Evolutionary conservation across 1,140 invertebrate species (phyloP), one percentile per base, ranked within the genome.

Genomic region (Drosophila pachea): DNA sequence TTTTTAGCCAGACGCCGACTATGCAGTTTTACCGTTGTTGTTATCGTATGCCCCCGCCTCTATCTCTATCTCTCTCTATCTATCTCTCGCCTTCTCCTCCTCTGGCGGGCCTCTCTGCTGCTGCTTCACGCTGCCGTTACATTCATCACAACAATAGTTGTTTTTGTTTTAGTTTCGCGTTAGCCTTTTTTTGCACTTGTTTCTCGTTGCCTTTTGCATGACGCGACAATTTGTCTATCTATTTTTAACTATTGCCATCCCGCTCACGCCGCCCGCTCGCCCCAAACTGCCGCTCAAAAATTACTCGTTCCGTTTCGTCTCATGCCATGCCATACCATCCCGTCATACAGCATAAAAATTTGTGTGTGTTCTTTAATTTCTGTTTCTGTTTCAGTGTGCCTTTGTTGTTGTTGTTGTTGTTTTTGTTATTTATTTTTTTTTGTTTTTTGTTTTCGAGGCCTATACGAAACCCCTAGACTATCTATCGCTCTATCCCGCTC

Each of bases 191-290:
- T 52, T 64, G 38, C 48, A 33, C 56, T 40, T 36, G 8, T 40
- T 61, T 43, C 40, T 38, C 61, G 47, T 48, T 29, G 68, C 50
- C 52, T 62, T 71, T 72, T 71, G 61, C 71, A 83, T 82, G 78
- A 82, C 78, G 78, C 78, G 78, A 82, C 78, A 82, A 82, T 83
- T 82, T 82, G 78, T 82, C 78, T 82, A 68, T 82, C 78, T 82
- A 82, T 82, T 82, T 82, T 72, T 82, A 82, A 55, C 58, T 68
- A 72, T 56, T 54, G 63, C 56, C 49, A 7, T 43, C 54, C 55
- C 53, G 50, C 40, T 55, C 40, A 8, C 36, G 12, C 68, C 11
- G 40, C 22, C 16, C 29, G 38, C 35, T 11, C 32, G n/a, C 12
- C 5, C 8, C 33, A 22, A 22, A 22, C 22, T 22, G n/a, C 36